Conservation (phyloP, 2,888 invertebrate genomes). For the Terebella lapidaria region DNA sequence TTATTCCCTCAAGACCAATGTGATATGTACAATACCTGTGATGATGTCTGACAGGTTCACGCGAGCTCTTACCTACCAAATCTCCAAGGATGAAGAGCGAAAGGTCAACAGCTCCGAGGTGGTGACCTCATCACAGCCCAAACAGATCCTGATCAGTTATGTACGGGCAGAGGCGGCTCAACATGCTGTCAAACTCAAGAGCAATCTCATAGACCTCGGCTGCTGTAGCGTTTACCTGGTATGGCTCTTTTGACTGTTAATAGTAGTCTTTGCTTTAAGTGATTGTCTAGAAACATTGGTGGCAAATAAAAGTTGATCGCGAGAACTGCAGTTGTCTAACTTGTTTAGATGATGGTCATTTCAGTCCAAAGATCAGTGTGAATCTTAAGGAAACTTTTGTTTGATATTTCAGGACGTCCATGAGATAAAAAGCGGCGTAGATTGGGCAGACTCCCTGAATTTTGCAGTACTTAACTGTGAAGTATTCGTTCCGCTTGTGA, state of each 20-base stretch:
- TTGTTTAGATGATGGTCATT: no score
- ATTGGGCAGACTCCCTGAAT: conserved; percentile 54
- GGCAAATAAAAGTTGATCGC: no score
- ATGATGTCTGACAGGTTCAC: no score
- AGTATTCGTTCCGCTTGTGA: conserved; percentile 52
- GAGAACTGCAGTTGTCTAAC: no score
- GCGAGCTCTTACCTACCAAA: neutral
- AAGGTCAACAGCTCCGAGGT: neutral
- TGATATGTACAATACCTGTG: no score
- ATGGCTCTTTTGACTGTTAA: conserved; percentile 15
- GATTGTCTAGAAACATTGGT: no score
- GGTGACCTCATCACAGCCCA: conserved; percentile 12
- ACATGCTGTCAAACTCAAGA: conserved; percentile 48
- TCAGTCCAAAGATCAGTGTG: no score
- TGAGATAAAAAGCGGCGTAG: conserved; percentile 52
- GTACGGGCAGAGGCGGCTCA: conserved; percentile 52
- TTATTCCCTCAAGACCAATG: no score
- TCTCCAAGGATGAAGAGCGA: neutral
- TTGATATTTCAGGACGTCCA: conserved; percentile 53
- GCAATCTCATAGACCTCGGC: conserved; percentile 42
- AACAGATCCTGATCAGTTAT: conserved; percentile 53
- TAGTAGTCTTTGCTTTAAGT: no score
- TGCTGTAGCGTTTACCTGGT: conserved; percentile 52
- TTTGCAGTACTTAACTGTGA: conserved; percentile 52
- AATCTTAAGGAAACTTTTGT: no score